Evolutionary conservation across 1,140 invertebrate genomes (phyloP).

Genomic region (Mylabris phalerata): DNA sequence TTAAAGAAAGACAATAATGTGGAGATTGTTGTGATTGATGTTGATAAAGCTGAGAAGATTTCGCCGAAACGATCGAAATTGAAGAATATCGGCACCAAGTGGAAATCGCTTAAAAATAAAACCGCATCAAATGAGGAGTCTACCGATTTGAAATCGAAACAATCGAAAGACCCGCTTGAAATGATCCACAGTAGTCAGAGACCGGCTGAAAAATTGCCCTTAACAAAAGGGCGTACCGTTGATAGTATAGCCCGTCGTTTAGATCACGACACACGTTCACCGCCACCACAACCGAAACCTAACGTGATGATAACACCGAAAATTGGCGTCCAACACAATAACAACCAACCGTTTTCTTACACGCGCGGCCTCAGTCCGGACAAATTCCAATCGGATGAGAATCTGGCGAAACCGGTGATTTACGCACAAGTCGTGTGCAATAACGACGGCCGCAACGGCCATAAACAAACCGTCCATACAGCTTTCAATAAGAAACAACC

Average conservation of each 20-base stretch:
- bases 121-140: conserved; percentile 34
- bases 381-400: conserved; percentile 23
- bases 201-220: conserved; percentile 54
- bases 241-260: conserved; percentile 57
- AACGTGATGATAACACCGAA: conserved; percentile 53
- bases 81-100: conserved; percentile 27
- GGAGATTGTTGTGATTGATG: conserved; percentile 36
- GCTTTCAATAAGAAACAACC: conserved; percentile 44
- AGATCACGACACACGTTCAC: conserved; percentile 56
- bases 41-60: conserved; percentile 38
- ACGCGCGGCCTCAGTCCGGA: conserved; percentile 46
- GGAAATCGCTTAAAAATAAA: conserved; percentile 28
- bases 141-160: conserved; percentile 42
- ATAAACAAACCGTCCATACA: conserved; percentile 51
- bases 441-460: conserved; percentile 31
- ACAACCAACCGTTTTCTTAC: conserved; percentile 70
- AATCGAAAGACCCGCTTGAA: conserved; percentile 40
- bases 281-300: conserved; percentile 54
- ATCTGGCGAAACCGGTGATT: conserved; percentile 51
- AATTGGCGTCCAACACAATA: conserved; percentile 56
- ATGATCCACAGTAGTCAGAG: conserved; percentile 63
- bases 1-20: conserved; percentile 12
- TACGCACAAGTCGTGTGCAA: conserved; percentile 66
- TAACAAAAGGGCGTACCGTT: conserved; percentile 58
- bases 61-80: conserved; percentile 20